phyloP scores from a whole-genome alignment of 2,888 invertebrate species.

The Mythimna vitellina region DNA sequence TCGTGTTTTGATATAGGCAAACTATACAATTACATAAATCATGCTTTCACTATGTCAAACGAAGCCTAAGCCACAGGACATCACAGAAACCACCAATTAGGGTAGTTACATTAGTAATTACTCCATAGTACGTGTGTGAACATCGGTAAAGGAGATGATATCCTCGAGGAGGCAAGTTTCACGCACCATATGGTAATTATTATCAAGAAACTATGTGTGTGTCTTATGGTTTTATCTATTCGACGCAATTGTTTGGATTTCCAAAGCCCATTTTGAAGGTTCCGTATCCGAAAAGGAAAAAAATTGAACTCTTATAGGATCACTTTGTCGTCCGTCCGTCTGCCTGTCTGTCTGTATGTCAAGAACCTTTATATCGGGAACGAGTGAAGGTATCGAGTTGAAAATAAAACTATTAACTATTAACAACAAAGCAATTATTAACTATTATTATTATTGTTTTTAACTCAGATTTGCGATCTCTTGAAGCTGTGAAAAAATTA shows the following conservation, averaged over 20 bases:
- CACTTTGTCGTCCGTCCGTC: no score
- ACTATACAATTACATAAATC: background rate
- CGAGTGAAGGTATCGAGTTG: no score
- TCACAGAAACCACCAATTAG: constrained; percentile 12
- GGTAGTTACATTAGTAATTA: constrained; percentile 23
- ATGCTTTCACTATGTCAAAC: background rate
- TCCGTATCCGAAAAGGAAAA: no score
- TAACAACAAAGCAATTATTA: no score
- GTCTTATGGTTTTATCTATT: constrained; percentile 16
- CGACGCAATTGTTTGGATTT: constrained; percentile 46
- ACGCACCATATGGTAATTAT: constrained; percentile 28
- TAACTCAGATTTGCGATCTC: no score
- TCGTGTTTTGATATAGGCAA: background rate
- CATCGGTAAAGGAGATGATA: constrained; percentile 25
- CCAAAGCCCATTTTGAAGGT: background rate
- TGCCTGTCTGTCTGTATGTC: no score
- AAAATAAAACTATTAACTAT: no score
- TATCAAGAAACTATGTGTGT: constrained; percentile 16
- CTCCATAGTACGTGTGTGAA: constrained; percentile 37
- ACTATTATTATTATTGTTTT: no score
- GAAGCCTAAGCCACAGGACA: background rate
- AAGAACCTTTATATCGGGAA: no score
- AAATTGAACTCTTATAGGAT: no score
- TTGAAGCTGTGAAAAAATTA: no score
- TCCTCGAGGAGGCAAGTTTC: constrained; percentile 14